Evolutionary conservation across 2,797 vertebrate species (phyloP).

Genomic region (Enteromius radiatus): DNA sequence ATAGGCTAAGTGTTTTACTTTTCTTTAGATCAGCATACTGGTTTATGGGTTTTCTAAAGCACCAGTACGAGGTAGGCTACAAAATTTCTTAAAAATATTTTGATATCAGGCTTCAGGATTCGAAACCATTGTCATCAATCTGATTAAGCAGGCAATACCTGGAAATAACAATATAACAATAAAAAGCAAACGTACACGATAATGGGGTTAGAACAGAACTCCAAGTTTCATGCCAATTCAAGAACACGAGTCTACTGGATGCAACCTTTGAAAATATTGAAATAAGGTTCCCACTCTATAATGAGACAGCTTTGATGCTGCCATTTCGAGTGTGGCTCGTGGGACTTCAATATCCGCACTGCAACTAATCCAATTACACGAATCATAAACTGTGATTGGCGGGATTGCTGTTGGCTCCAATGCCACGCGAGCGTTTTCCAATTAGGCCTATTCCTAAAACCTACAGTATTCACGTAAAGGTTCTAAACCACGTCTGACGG

Average conservation of each 20-base stretch:
- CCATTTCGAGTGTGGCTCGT: constrained; percentile 47
- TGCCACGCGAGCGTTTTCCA: constrained; percentile 33
- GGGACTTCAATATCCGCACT: constrained; percentile 55
- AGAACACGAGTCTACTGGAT: constrained; percentile 46
- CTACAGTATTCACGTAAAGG: constrained; percentile 29
- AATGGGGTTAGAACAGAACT: constrained; percentile 12
- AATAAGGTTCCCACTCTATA: constrained; percentile 50
- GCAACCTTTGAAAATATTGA: constrained; percentile 49
- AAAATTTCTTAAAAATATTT: not conserved
- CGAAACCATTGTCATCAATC: not conserved
- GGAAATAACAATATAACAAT: constrained; percentile 18
- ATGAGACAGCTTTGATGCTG: constrained; percentile 49
- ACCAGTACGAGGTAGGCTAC: too few species aligned
- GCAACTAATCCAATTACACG: constrained; percentile 60
- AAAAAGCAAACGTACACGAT: not conserved
- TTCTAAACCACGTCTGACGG: constrained; percentile 13
- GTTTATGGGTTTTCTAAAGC: not conserved
- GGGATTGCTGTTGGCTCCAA: constrained; percentile 48
- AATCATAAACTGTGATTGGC: constrained; percentile 59
- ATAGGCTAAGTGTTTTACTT: not conserved
- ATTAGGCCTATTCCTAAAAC: constrained; percentile 51
- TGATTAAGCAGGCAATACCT: not conserved
- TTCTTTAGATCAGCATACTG: not conserved
- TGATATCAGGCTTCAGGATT: not conserved
- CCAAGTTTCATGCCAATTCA: constrained; percentile 31